These are phyloP conservation scores for Halcyon leucocephala DNA, from an alignment of 2,797 vertebrate species.

Conservation along the genomic window DNA sequence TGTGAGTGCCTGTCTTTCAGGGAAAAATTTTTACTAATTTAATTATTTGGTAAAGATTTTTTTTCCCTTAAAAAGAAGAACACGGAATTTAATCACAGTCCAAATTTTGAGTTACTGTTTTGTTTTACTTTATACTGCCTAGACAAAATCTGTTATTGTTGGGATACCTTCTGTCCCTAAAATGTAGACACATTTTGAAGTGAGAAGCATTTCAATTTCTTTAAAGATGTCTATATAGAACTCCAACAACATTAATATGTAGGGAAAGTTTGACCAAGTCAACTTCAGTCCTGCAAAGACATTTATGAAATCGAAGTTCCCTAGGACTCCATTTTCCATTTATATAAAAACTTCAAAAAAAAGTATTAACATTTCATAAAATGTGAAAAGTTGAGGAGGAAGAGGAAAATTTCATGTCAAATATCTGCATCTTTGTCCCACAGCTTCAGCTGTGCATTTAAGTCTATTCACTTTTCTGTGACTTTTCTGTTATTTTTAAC, in stretches of 20 bases:
- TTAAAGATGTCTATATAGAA: background rate
- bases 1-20: background rate
- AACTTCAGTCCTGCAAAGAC: background rate
- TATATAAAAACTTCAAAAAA: background rate
- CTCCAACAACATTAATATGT: background rate
- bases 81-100: background rate
- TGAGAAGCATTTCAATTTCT: background rate
- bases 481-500: slow-evolving; percentile 11
- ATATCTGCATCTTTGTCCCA: background rate
- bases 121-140: background rate
- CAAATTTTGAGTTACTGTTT: background rate
- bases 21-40: background rate
- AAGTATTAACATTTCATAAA: background rate
- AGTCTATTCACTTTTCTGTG: background rate
- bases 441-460: background rate
- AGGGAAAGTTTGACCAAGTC: background rate
- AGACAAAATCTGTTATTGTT: background rate
- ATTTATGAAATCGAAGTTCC: background rate
- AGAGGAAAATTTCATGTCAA: background rate
- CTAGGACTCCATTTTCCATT: background rate
- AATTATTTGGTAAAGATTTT: background rate
- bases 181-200: background rate
- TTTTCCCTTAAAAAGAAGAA: background rate
- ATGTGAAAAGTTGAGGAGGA: background rate
- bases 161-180: background rate